Conservation (phyloP, 2,888 invertebrate genomes). For the Listrodromus nycthemerus region DNA sequence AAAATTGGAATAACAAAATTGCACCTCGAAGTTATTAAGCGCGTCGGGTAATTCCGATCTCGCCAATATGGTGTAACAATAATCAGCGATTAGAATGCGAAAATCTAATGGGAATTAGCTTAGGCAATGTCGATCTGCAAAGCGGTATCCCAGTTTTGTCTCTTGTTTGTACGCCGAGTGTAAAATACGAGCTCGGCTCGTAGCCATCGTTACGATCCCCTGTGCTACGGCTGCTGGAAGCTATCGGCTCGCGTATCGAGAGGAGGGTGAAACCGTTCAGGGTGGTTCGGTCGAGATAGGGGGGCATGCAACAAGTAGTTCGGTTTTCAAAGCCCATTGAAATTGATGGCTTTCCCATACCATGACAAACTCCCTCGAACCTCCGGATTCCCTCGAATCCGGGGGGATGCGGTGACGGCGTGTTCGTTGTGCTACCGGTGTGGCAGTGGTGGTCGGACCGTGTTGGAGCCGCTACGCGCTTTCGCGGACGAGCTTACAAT, state of each 20-base stretch:
- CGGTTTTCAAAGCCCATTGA: slow-evolving; percentile 85
- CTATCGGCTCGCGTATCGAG: slow-evolving; percentile 85
- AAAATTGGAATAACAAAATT: neutral
- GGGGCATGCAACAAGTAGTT: slow-evolving; percentile 84
- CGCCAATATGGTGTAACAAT: neutral
- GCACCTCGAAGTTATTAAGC: neutral
- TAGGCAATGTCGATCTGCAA: neutral
- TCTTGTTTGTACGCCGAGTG: slow-evolving; percentile 14
- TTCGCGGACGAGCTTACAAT: slow-evolving; percentile 81
- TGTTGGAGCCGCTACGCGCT: slow-evolving; percentile 48
- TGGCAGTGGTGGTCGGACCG: slow-evolving; percentile 59
- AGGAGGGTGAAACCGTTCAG: slow-evolving; percentile 83
- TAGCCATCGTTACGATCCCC: slow-evolving; percentile 78
- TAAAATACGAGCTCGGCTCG: slow-evolving; percentile 72
- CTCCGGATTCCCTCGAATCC: slow-evolving; percentile 69
- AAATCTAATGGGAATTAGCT: neutral
- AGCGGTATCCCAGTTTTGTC: neutral
- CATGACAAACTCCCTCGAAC: slow-evolving; percentile 76
- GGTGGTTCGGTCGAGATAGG: slow-evolving; percentile 72
- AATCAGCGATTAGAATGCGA: neutral
- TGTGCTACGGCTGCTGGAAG: slow-evolving; percentile 77
- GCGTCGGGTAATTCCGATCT: neutral
- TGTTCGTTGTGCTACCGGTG: slow-evolving; percentile 51
- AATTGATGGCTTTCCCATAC: slow-evolving; percentile 85
- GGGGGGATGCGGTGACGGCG: slow-evolving; percentile 53